Conservation (phyloP, 2,888 invertebrate genomes). For the Baccha elongata region DNA sequence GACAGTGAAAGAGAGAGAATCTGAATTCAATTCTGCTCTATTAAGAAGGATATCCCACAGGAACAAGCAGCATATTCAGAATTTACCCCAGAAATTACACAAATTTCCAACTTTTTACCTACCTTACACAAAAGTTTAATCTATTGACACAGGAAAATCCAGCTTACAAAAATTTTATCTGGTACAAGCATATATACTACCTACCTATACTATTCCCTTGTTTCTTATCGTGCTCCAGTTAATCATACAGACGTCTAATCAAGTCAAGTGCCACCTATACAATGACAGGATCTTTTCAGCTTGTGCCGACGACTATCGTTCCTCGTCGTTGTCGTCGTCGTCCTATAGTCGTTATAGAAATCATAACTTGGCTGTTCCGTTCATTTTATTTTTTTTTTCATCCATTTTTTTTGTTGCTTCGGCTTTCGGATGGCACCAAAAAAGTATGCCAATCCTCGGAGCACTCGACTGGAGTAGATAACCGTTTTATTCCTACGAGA, state of each 20-base stretch:
- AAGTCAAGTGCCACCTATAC: conserved; percentile 68
- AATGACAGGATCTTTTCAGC: conserved; percentile 63
- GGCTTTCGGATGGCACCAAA: conserved; percentile 45
- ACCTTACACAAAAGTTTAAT: conserved; percentile 48
- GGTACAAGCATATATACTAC: conserved; percentile 33
- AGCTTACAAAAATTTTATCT: conserved; percentile 66
- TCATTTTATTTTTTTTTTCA: neutral
- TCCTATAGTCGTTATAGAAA: conserved; percentile 57
- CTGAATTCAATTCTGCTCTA: conserved; percentile 39
- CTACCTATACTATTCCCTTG: conserved; percentile 47
- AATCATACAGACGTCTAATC: conserved; percentile 71
- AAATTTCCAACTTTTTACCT: conserved; percentile 31
- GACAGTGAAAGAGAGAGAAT: neutral
- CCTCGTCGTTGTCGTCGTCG: conserved; percentile 5
- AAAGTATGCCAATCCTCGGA: conserved; percentile 72
- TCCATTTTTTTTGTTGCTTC: conserved; percentile 28
- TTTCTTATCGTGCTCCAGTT: conserved; percentile 72
- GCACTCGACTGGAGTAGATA: conserved; percentile 70
- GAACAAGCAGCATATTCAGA: conserved; percentile 8
- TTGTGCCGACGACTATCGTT: conserved; percentile 48
- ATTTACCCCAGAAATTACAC: conserved; percentile 40
- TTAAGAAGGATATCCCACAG: conserved; percentile 37
- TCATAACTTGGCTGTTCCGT: conserved; percentile 53
- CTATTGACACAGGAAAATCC: conserved; percentile 63
- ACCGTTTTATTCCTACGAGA: conserved; percentile 71